phyloP scores from a whole-genome alignment of 2,888 invertebrate genomes.

The Druceiella hillmani region DNA sequence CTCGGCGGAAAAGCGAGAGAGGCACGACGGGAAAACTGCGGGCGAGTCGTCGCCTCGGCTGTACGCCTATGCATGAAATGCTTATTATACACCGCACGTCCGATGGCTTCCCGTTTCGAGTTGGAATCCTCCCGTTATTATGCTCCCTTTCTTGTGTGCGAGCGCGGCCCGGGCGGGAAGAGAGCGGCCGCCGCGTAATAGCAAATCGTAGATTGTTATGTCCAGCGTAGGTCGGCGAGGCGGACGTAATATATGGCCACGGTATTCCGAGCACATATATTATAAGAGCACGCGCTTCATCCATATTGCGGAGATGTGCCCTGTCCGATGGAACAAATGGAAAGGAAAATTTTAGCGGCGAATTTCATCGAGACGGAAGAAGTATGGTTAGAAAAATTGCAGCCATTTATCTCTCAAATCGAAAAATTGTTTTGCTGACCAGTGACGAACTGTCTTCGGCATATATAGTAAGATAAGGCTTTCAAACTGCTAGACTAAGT shows the following conservation, averaged over 20 bases:
- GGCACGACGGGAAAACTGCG: slow-evolving; percentile 9
- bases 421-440: slow-evolving; percentile 10
- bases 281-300: slow-evolving; percentile 53
- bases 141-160: slow-evolving; percentile 35
- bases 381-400: slow-evolving; percentile 37
- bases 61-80: slow-evolving; percentile 55
- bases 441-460: too few relatives aligned
- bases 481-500: too few relatives aligned
- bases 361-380: slow-evolving; percentile 45
- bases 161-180: slow-evolving; percentile 29
- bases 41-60: slow-evolving; percentile 13
- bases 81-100: slow-evolving; percentile 58
- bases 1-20: slow-evolving; percentile 17
- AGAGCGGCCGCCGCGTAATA: slow-evolving; percentile 44
- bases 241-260: slow-evolving; percentile 50
- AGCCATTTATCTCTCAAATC: slow-evolving; percentile 35
- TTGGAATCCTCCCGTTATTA: slow-evolving; percentile 30
- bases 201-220: slow-evolving; percentile 56
- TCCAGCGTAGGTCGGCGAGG: slow-evolving; percentile 51
- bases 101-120: slow-evolving; percentile 42
- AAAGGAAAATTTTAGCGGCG: slow-evolving; percentile 49
- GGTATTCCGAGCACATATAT: slow-evolving; percentile 56
- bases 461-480: too few relatives aligned
- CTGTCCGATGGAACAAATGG: slow-evolving; percentile 53
- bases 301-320: slow-evolving; percentile 47